Conservation (phyloP, 1,140 invertebrate species). For the Calephelis nemesis region DNA sequence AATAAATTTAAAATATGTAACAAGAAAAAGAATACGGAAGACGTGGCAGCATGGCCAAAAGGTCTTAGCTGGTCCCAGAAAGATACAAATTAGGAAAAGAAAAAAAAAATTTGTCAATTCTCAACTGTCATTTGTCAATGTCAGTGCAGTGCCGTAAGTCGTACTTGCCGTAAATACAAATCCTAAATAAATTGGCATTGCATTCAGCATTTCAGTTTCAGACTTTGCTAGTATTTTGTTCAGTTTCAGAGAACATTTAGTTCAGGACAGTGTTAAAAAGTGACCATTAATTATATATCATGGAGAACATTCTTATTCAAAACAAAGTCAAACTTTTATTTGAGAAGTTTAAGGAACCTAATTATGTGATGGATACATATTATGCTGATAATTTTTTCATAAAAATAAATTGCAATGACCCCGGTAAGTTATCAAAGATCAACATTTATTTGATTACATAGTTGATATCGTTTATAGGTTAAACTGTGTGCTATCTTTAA, state of each 20-base stretch:
- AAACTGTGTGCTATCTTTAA: constrained; percentile 8
- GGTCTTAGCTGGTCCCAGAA: no score
- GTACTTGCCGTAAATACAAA: no score
- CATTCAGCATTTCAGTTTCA: no score
- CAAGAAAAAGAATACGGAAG: no score
- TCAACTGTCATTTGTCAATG: no score
- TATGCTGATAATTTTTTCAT: constrained; percentile 64
- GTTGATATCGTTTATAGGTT: neutral
- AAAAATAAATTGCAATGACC: constrained; percentile 54
- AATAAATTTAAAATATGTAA: no score
- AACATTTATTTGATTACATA: constrained; percentile 13
- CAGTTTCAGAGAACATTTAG: constrained; percentile 43
- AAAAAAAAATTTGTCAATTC: no score
- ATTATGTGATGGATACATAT: constrained; percentile 65
- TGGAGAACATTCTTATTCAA: constrained; percentile 46
- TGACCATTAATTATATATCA: constrained; percentile 27
- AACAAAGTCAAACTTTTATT: constrained; percentile 65
- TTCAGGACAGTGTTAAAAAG: neutral
- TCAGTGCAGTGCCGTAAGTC: no score
- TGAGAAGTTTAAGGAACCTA: constrained; percentile 53
- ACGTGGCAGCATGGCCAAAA: no score
- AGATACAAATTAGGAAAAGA: no score
- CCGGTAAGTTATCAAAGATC: constrained; percentile 42
- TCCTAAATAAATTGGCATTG: no score
- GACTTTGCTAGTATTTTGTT: constrained; percentile 1